A percentile compares a stretch with the other conserved stretches of the same genome.
These are phyloP conservation scores for Amorpha juglandis DNA, from an alignment of 2,888 invertebrate genomes.

Conservation along the genomic window DNA sequence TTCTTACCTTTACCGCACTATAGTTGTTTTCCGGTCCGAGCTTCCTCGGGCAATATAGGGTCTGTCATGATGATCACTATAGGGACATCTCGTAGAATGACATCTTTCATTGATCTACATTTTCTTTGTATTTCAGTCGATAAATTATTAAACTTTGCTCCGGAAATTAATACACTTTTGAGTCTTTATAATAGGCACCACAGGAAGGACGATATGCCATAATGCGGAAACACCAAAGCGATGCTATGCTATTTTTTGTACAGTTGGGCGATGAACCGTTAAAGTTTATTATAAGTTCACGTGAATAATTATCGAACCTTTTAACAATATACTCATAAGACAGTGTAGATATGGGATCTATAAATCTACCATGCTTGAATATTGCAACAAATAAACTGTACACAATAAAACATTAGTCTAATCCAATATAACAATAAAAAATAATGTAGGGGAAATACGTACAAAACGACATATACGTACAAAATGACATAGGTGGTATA, in stretches of 20 bases:
- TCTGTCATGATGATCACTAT: too few relatives aligned
- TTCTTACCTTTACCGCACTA: neutral
- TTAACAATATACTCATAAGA: neutral
- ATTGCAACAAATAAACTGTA: conserved; percentile 38
- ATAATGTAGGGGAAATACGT: too few relatives aligned
- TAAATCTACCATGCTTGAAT: conserved; percentile 12
- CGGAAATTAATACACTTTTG: too few relatives aligned
- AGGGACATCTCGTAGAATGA: too few relatives aligned
- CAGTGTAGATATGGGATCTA: neutral
- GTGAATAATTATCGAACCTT: neutral
- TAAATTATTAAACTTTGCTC: too few relatives aligned
- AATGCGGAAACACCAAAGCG: neutral
- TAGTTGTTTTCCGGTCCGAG: neutral
- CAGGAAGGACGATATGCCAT: neutral
- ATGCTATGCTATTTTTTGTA: neutral
- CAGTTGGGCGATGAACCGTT: neutral
- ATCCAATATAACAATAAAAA: conserved; percentile 44
- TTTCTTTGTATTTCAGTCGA: too few relatives aligned
- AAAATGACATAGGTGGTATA: too few relatives aligned
- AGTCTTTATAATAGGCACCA: too few relatives aligned
- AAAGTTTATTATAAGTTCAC: too few relatives aligned
- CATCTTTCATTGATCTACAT: too few relatives aligned
- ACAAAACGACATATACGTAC: too few relatives aligned
- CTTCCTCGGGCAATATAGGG: too few relatives aligned
- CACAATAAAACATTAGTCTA: conserved; percentile 41